Conservation (phyloP, 2,113 vertebrate genomes). For the Apaloderma vittatum region DNA sequence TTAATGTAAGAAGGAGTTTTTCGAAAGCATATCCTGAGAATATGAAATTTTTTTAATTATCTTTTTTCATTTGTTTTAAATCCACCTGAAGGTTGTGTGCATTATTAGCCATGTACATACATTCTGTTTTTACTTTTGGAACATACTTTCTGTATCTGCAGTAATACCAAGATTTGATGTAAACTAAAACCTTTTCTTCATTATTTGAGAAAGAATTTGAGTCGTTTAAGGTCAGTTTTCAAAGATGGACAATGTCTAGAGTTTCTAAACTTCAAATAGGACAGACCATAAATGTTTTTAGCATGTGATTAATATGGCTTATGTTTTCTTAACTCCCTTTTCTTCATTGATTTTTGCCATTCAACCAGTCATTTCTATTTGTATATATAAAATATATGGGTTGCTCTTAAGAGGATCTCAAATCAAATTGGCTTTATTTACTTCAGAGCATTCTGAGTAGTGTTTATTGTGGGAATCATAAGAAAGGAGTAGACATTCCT, state of each 20-base stretch:
- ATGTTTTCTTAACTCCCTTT: conserved; percentile 33
- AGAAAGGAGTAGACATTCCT: background rate
- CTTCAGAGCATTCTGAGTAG: background rate
- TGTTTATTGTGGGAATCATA: background rate
- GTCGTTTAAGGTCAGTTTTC: background rate
- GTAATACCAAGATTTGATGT: background rate
- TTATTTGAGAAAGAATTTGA: background rate
- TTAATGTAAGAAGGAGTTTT: background rate
- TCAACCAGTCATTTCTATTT: conserved; percentile 14
- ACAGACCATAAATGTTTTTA: conserved; percentile 28
- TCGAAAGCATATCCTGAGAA: rapidly evolving
- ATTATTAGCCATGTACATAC: background rate
- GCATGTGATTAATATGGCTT: conserved; percentile 44
- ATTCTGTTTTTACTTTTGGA: background rate
- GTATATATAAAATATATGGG: conserved; percentile 9
- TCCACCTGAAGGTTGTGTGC: background rate
- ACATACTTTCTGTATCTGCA: background rate
- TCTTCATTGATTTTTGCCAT: conserved; percentile 38
- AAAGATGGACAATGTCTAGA: background rate
- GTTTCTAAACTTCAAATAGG: conserved; percentile 3
- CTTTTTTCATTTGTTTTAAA: background rate
- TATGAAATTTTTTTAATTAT: background rate
- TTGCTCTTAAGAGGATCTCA: conserved; percentile 22
- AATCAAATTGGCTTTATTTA: conserved; percentile 34
- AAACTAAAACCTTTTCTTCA: conserved; percentile 1